A percentile compares a stretch with the other conserved stretches of the same genome.
These are phyloP conservation scores for Notolabrus celidotus DNA, from an alignment of 2,797 vertebrate species.

Conservation along the genomic window DNA sequence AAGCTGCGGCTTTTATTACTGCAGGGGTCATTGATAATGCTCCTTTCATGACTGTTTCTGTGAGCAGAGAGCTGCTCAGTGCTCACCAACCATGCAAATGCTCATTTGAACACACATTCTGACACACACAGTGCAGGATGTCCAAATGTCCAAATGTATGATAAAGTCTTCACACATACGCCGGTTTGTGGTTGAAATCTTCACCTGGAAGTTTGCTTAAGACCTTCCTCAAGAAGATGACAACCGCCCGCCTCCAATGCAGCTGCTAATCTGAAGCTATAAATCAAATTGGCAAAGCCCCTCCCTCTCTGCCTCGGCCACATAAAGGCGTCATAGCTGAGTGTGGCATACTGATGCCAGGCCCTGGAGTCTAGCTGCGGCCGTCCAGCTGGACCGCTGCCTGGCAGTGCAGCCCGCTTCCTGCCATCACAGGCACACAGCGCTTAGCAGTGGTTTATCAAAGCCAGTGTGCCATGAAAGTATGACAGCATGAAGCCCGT, in stretches of 20 bases:
- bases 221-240: constrained; percentile 52
- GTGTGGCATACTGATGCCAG: constrained; percentile 67
- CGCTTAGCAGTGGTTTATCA: constrained; percentile 75
- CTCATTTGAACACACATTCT: constrained; percentile 42
- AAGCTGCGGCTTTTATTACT: constrained; percentile 60
- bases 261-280: constrained; percentile 71
- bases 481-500: constrained; percentile 65
- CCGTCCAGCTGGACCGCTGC: constrained; percentile 74
- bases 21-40: constrained; percentile 73
- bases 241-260: constrained; percentile 58
- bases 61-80: constrained; percentile 36
- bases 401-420: constrained; percentile 63
- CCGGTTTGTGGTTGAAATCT: constrained; percentile 19
- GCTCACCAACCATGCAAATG: constrained; percentile 31
- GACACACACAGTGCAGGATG: constrained; percentile 20
- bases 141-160: constrained; percentile 21
- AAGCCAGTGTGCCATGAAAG: constrained; percentile 68
- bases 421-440: constrained; percentile 56
- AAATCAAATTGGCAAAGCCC: constrained; percentile 71
- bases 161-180: constrained; percentile 14
- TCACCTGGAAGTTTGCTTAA: constrained; percentile 28
- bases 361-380: constrained; percentile 55
- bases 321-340: constrained; percentile 60
- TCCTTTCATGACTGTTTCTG: constrained; percentile 56
- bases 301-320: constrained; percentile 46